Evolutionary conservation across 2,888 invertebrate genomes (phyloP).

Genomic region (Epirrhoe alternata): DNA sequence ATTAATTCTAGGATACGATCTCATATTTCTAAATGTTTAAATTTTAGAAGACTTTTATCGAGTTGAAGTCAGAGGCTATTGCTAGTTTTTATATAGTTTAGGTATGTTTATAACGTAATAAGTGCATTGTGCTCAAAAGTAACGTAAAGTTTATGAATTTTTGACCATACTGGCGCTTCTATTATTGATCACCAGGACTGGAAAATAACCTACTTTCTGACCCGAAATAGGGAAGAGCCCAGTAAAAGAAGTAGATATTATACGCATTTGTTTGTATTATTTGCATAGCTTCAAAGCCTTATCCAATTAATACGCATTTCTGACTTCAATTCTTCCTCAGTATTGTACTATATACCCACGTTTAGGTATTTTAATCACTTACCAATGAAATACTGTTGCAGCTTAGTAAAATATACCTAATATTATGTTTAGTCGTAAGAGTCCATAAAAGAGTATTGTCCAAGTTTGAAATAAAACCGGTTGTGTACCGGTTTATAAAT

Average conservation of each 20-base stretch:
- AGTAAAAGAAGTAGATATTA: not conserved
- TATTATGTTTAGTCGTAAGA: not conserved
- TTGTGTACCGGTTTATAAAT: not conserved
- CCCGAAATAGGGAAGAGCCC: not conserved
- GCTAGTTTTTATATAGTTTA: too few relatives aligned
- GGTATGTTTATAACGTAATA: too few relatives aligned
- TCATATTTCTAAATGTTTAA: not conserved
- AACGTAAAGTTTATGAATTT: too few relatives aligned
- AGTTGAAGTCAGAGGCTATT: not conserved
- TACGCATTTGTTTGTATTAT: not conserved
- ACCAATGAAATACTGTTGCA: not conserved
- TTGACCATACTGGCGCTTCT: too few relatives aligned
- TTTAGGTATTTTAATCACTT: slow-evolving; percentile 11
- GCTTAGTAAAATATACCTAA: not conserved
- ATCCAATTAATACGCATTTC: slow-evolving; percentile 5
- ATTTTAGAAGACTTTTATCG: slow-evolving; percentile 2
- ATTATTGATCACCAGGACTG: too few relatives aligned
- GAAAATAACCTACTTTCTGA: not conserved
- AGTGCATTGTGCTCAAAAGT: too few relatives aligned
- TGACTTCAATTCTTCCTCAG: slow-evolving; percentile 36
- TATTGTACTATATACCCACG: slow-evolving; percentile 35
- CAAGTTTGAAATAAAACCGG: not conserved
- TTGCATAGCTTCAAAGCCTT: not conserved
- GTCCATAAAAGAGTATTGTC: not conserved
- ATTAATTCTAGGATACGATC: not conserved